Evolutionary conservation across 2,888 invertebrate genomes (phyloP).

Genomic region (Pyrocoelia pectoralis): DNA sequence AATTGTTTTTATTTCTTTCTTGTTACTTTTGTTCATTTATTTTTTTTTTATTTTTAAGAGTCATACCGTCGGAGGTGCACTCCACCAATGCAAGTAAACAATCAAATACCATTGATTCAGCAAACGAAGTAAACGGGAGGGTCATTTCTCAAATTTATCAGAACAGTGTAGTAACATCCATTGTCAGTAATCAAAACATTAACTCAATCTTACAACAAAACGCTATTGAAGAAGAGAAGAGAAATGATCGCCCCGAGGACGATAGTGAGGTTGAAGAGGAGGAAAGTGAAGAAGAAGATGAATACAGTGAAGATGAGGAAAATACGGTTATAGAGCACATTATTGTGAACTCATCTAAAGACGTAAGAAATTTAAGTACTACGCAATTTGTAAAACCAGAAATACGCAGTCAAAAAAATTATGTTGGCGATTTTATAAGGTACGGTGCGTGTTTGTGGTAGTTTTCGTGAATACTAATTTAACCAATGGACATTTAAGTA

Average conservation of each 20-base stretch:
- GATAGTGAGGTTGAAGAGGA: constrained; percentile 39
- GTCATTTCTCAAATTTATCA: no score
- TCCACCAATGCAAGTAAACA: no score
- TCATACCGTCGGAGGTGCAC: no score
- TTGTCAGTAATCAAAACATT: no score
- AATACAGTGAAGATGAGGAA: constrained; percentile 31
- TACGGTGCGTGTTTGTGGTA: constrained; percentile 21
- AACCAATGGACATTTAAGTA: constrained; percentile 15
- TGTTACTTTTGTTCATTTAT: no score
- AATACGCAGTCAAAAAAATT: constrained; percentile 29
- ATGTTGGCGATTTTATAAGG: constrained; percentile 24
- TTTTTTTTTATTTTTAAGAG: no score
- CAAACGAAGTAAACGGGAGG: no score
- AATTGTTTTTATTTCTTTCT: no score
- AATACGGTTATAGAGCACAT: constrained; percentile 31
- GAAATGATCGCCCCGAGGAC: constrained; percentile 16
- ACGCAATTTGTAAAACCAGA: constrained; percentile 35
- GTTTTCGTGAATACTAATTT: constrained; percentile 19
- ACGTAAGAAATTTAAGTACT: constrained; percentile 15
- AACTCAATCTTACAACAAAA: no score
- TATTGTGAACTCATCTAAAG: constrained; percentile 14
- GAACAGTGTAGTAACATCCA: no score
- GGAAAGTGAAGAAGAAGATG: constrained; percentile 40
- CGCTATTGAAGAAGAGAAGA: background rate
- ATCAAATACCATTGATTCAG: no score